phyloP scores from a whole-genome alignment of 2,113 vertebrate genomes.

The Vidua macroura region DNA sequence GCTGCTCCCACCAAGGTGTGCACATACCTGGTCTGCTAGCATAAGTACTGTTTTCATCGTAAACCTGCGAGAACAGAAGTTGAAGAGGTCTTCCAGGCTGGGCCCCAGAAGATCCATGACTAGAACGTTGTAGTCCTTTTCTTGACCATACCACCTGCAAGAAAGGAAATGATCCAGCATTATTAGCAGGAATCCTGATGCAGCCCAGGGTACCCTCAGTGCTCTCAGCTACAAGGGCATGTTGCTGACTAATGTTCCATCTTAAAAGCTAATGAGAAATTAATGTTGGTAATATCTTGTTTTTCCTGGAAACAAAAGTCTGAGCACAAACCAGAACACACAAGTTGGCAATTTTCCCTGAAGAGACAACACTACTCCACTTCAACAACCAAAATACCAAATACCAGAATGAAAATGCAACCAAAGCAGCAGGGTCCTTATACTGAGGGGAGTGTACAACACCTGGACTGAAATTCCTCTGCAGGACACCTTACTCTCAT shows the following conservation, averaged over 20 bases:
- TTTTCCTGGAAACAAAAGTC: neutral
- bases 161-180: neutral
- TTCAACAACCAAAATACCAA: neutral
- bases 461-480: neutral
- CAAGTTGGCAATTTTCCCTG: neutral
- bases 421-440: neutral
- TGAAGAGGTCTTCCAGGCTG: slow-evolving; percentile 97
- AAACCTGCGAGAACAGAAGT: slow-evolving; percentile 99
- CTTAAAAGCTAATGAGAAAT: neutral
- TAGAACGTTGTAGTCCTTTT: slow-evolving; percentile 99
- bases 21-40: slow-evolving; percentile 97
- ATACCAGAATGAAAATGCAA: neutral
- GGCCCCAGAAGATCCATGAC: slow-evolving; percentile 99
- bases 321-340: neutral
- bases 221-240: neutral
- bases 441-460: neutral
- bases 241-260: neutral
- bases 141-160: slow-evolving; percentile 98
- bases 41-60: slow-evolving; percentile 99
- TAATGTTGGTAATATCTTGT: neutral
- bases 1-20: neutral
- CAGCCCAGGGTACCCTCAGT: neutral
- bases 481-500: neutral
- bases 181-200: slow-evolving; percentile 4
- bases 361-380: neutral